Evolutionary conservation across 2,113 vertebrate genomes (phyloP).

Genomic region (Bothrops jararaca): DNA sequence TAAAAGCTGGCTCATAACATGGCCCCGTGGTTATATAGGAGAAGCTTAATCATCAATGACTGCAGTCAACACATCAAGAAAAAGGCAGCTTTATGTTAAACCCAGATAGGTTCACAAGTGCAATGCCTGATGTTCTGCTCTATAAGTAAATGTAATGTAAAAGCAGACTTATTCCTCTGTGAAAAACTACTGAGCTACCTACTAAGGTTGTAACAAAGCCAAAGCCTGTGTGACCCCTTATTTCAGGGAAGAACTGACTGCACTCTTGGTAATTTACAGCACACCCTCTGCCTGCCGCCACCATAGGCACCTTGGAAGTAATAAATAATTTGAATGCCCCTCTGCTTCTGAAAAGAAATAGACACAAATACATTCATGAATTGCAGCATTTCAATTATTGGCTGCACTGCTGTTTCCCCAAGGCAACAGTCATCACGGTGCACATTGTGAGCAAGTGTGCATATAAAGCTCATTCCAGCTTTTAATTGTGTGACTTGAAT

Average conservation of each 20-base stretch:
- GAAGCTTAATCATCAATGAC: neutral
- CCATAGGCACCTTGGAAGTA: neutral
- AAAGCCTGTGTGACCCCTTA: neutral
- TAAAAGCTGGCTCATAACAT: neutral
- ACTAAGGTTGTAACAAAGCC: neutral
- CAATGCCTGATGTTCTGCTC: neutral
- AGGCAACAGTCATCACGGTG: conserved; percentile 41
- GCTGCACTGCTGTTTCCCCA: neutral
- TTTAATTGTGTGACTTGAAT: conserved; percentile 32
- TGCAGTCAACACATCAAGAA: neutral
- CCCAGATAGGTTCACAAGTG: neutral
- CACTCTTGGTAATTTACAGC: neutral
- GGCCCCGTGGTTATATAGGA: neutral
- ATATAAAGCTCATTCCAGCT: conserved; percentile 19
- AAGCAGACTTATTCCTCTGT: neutral
- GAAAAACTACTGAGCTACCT: neutral
- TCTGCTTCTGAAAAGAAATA: conserved; percentile 11
- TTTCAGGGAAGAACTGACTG: neutral
- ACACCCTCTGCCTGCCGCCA: neutral
- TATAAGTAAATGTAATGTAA: neutral
- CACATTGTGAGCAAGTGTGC: conserved; percentile 15
- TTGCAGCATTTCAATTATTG: conserved; percentile 17
- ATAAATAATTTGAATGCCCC: conserved; percentile 36
- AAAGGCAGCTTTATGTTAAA: neutral
- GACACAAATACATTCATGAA: neutral